Evolutionary conservation across 2,113 vertebrate species (phyloP).

Genomic region (Naja naja): DNA sequence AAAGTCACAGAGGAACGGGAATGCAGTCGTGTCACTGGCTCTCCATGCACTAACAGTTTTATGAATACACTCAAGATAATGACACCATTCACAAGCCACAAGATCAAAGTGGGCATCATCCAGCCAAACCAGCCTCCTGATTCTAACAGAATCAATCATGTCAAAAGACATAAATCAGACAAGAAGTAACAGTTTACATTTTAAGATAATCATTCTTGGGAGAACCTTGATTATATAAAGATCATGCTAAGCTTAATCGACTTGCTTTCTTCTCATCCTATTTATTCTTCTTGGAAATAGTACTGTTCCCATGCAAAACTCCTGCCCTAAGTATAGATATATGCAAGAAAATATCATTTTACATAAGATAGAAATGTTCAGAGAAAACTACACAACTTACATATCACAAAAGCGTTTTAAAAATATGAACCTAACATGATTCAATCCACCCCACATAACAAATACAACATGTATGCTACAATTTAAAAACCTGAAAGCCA

Average conservation of each 20-base stretch:
- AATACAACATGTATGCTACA: not conserved
- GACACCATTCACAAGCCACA: constrained; percentile 91
- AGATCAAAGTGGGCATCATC: constrained; percentile 89
- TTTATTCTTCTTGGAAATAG: not conserved
- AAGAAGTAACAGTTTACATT: not conserved
- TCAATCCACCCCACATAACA: not conserved
- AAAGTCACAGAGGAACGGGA: constrained; percentile 89
- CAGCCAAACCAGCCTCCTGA: constrained; percentile 86
- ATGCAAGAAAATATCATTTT: not conserved
- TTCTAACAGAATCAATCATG: constrained; percentile 37
- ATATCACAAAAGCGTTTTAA: not conserved
- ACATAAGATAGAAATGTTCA: not conserved
- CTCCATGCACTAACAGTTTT: constrained; percentile 90
- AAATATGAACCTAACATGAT: not conserved
- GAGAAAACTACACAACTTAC: not conserved
- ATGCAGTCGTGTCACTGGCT: constrained; percentile 90
- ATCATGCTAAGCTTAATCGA: not conserved
- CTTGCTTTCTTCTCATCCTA: not conserved
- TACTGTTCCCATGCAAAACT: not conserved
- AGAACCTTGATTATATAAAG: not conserved
- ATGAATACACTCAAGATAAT: constrained; percentile 92
- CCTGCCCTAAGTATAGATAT: not conserved
- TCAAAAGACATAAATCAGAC: constrained; percentile 7
- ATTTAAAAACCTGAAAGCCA: not conserved
- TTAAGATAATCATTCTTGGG: not conserved